Evolutionary conservation across 2,113 vertebrate species (phyloP), one percentile per base, ranked within the genome.

Genomic region (Salminus brasiliensis): DNA sequence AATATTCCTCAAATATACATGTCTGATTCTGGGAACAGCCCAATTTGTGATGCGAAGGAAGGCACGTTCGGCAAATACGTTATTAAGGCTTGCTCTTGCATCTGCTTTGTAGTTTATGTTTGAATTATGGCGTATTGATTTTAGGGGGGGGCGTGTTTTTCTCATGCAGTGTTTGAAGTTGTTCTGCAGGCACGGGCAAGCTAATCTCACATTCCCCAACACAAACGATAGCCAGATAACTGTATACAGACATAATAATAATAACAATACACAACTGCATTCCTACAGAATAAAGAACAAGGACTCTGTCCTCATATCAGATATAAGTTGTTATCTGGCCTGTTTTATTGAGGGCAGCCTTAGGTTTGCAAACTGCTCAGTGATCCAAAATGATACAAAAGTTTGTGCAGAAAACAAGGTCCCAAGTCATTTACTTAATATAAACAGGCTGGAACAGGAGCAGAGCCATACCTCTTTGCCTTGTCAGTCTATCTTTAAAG

Each of bases 241-340:
- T 86, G 82, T 81, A 84, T 87, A 81, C 81, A 94, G 91, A 89
- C 92, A 93, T 88, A 94, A 93, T 93, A 94, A 91, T 88, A 80
- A 84, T 84, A 88, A 88, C 81, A 81, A 85, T 80, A 47, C 79
- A 82, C 84, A 88, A 81, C 81, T 84, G 85, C 87, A 87, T 76
- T 87, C 78, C 74, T 41, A 32, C 39, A 69, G 65, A 79, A 77
- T 80, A 83, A 85, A 87, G 89, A 88, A 88, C 81, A 83, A 85
- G 36, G 78, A 86, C 43, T 85, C 85, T 75, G 78, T 84, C 75
- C 85, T 85, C 84, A 81, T 86, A 90, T 91, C 90, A 88, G 78
- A 88, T 77, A 68, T 76, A 59, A 74, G 77, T 30, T 57, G 30
- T 90, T 90, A 91, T 92, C 88, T 53, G 73, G 39, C 77, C 77